phyloP scores from a whole-genome alignment of 2,888 invertebrate genomes.

The Lithophane semibrunnea region DNA sequence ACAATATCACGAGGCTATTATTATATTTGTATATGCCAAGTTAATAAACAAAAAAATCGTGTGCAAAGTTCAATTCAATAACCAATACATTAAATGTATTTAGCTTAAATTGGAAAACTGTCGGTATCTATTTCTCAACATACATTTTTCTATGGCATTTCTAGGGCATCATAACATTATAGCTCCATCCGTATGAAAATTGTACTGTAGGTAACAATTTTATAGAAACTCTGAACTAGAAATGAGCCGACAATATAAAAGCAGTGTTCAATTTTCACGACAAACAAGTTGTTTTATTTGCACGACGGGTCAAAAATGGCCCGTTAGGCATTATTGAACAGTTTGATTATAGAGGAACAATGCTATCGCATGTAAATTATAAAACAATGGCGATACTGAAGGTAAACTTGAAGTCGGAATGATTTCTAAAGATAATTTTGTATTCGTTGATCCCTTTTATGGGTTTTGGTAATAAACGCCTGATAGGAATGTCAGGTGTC shows the following conservation, averaged over 20 bases:
- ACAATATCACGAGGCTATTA: constrained; percentile 36
- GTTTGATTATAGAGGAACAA: constrained; percentile 45
- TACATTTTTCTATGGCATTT: constrained; percentile 44
- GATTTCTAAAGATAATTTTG: constrained; percentile 1
- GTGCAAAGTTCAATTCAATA: constrained; percentile 4
- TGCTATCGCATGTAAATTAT: constrained; percentile 27
- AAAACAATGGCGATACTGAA: constrained; percentile 15
- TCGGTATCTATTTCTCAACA: constrained; percentile 29
- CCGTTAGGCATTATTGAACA: constrained; percentile 49
- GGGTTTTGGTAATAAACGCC: neutral
- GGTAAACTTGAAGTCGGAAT: neutral
- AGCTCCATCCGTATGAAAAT: constrained; percentile 67
- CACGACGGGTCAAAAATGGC: constrained; percentile 59
- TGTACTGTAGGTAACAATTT: constrained; percentile 76
- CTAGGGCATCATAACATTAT: constrained; percentile 54
- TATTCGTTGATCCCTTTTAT: neutral
- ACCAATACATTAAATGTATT: constrained; percentile 1
- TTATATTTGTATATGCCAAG: constrained; percentile 17
- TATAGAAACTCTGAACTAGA: constrained; percentile 78
- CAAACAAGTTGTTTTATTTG: constrained; percentile 71
- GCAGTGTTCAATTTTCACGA: constrained; percentile 75
- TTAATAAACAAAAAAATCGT: constrained; percentile 4
- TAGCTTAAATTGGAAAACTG: constrained; percentile 19
- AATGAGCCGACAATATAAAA: constrained; percentile 70
- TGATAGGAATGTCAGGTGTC: constrained; percentile 2